Percentiles rank a stretch among this genome's conserved stretches.
Conservation (phyloP, 2,113 vertebrate species). For the Euleptes europaea region DNA sequence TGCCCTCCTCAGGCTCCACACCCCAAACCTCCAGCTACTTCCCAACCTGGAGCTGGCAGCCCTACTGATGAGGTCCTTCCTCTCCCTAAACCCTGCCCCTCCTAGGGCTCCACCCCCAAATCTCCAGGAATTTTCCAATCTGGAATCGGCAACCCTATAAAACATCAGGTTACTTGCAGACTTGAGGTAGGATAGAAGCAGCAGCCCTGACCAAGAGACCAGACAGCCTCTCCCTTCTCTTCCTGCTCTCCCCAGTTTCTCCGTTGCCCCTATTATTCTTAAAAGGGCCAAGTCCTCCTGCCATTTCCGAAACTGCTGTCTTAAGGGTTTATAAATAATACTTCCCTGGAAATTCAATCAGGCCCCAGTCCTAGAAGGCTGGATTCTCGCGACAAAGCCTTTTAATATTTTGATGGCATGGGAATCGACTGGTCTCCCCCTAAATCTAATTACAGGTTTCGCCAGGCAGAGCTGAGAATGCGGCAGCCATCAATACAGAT, state of each 20-base stretch:
- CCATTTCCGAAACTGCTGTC: background rate
- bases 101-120: no score
- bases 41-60: no score
- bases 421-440: constrained; percentile 43
- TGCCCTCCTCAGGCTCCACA: no score
- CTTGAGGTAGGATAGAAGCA: background rate
- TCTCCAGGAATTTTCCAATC: no score
- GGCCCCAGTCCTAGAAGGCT: background rate
- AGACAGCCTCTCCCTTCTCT: no score
- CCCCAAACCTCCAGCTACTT: no score
- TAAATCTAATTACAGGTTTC: constrained; percentile 57
- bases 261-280: background rate
- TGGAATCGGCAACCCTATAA: no score
- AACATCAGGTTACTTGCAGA: no score
- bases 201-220: no score
- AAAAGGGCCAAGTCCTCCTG: background rate
- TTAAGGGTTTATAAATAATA: constrained; percentile 29
- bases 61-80: no score
- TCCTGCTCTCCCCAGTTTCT: no score
- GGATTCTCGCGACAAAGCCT: background rate
- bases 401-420: constrained; percentile 51
- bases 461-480: background rate
- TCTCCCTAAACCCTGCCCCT: no score
- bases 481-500: background rate
- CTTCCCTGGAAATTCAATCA: constrained; percentile 30